phyloP scores from a whole-genome alignment of 2,113 vertebrate genomes.

The Calonectris borealis region DNA sequence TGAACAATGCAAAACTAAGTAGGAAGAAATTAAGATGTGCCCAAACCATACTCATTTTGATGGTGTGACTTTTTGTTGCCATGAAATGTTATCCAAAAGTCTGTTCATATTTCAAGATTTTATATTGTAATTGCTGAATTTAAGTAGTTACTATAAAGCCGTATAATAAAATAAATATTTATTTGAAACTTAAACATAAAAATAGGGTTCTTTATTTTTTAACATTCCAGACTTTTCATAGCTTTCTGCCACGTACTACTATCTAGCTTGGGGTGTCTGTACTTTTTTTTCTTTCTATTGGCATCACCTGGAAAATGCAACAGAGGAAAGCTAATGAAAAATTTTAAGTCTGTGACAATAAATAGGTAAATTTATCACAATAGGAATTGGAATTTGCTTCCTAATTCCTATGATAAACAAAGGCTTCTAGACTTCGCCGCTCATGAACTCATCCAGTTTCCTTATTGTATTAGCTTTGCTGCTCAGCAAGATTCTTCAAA shows the following conservation, averaged over 20 bases:
- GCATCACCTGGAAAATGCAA: neutral
- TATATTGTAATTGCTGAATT: neutral
- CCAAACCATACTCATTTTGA: neutral
- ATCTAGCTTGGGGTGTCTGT: neutral
- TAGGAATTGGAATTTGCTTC: neutral
- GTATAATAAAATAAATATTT: neutral
- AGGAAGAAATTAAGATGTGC: neutral
- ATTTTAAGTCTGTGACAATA: neutral
- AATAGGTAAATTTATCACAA: neutral
- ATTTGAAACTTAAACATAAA: neutral
- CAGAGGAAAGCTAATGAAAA: neutral
- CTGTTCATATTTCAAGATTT: neutral
- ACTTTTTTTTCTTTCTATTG: neutral
- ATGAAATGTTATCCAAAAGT: neutral
- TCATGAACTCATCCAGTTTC: neutral
- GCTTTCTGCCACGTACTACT: neutral
- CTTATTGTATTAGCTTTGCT: neutral
- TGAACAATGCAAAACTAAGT: neutral
- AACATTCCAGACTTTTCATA: neutral
- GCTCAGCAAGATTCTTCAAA: slow-evolving; percentile 4
- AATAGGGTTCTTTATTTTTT: neutral
- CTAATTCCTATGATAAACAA: neutral
- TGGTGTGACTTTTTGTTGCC: neutral
- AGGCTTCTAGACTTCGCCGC: neutral
- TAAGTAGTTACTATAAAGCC: neutral